These are phyloP conservation scores for Heliconius sara DNA, from an alignment of 2,888 invertebrate genomes.

Conservation along the genomic window DNA sequence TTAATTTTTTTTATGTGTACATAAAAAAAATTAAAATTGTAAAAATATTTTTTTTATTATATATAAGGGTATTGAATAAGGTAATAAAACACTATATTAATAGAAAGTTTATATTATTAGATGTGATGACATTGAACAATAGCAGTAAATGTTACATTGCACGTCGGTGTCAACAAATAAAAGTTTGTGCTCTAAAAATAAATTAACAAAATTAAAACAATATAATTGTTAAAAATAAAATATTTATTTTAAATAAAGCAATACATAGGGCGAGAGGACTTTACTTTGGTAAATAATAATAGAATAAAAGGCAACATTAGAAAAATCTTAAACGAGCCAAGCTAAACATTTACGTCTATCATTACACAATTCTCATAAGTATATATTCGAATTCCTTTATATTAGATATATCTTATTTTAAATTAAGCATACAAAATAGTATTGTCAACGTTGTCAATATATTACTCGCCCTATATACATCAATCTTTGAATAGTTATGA, in stretches of 20 bases:
- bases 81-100: slow-evolving; percentile 59
- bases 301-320: slow-evolving; percentile 44
- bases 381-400: slow-evolving; percentile 38
- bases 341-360: slow-evolving; percentile 44
- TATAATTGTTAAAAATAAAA: slow-evolving; percentile 63
- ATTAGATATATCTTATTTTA: slow-evolving; percentile 49
- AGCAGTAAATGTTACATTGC: slow-evolving; percentile 78
- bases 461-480: slow-evolving; percentile 78
- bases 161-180: slow-evolving; percentile 81
- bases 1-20: too few species aligned
- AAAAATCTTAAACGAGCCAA: slow-evolving; percentile 64
- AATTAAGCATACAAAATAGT: slow-evolving; percentile 75
- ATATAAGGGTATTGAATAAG: background rate
- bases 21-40: background rate
- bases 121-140: slow-evolving; percentile 80
- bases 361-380: slow-evolving; percentile 32
- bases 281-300: slow-evolving; percentile 55
- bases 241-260: slow-evolving; percentile 67
- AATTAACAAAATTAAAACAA: slow-evolving; percentile 82
- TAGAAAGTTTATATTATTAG: slow-evolving; percentile 81
- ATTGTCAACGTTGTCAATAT: slow-evolving; percentile 78
- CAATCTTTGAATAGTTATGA: slow-evolving; percentile 64
- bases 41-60: background rate
- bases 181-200: slow-evolving; percentile 82
- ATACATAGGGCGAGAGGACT: slow-evolving; percentile 78